Evolutionary conservation across 2,797 vertebrate species (phyloP), one percentile per base, ranked within the genome.

Genomic region (Steatocranus sp.): DNA sequence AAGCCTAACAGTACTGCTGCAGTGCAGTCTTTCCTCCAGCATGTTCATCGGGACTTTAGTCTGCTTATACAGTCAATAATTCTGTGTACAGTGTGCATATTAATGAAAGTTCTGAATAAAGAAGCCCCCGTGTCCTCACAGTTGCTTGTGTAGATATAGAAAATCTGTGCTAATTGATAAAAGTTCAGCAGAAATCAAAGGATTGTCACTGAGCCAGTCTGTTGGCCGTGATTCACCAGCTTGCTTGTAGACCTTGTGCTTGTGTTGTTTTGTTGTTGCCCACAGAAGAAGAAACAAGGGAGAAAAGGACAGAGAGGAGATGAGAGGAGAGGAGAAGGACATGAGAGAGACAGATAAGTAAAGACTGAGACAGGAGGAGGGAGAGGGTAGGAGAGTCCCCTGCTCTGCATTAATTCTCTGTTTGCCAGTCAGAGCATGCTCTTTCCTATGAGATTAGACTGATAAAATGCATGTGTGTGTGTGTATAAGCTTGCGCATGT

Each of bases 401-500:
- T 90, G 90, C 89, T 94, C 92, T 89, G 90, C 90, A 93, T 95
- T 95, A 95, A 95, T 95, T 93, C 93, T 93, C 90, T 91, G 91
- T 88, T 95, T 95, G 92, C 87, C 91, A 95, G 93, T 94, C 95
- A 91, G 89, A 95, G 92, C 94, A 95, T 95, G 94, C 87, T 92
- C 84, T 87, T 91, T 89, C 92, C 92, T 91, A 86, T 93, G 94
- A 95, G 93, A 95, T 95, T 91, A 94, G 88, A 86, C 91, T 87
- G 93, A 95, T 93, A 91, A 91, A 91, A 94, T 88, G 84, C 79
- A 90, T 89, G 82, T 88, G 92, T 88, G 92, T 87, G n/a, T n/a
- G 89, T 87, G 88, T 85, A 56, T 76, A 85, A 79, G 61, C 27
- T 23, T 32, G 76, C 66, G 86, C 77, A 54, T 78, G 91, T 91